Base-by-base conservation (phyloP, 2,113 vertebrate genomes). In the Ranitomeya imitator region DNA sequence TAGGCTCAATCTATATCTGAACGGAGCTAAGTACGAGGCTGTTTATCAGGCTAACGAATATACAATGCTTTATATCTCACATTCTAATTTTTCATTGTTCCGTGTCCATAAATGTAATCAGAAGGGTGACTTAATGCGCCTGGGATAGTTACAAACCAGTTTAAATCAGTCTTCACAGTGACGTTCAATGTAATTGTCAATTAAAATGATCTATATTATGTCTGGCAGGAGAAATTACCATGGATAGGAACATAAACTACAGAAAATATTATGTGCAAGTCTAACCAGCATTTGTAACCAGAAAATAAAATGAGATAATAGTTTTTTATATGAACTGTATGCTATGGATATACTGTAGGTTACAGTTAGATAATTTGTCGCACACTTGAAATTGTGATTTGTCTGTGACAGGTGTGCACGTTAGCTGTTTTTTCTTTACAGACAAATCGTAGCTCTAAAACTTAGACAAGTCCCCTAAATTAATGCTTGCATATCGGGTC, bases 101-200 rank as follows among this genome's bases (percentile, higher is more conserved):
- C 13, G 57, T 31, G 61, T 77, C 37, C 23, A 69, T 85, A 78
- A 67, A 88, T 77, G 21, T 84, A 76, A 88, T 88, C 37, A 88
- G 45, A 61, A 18, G 15, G 51, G 78, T 55, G 65, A 57, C 61
- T n/a, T 77, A 45, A 19, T 60, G 55, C 11, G 3, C 59, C 80
- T 31, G 9, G 45, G 71, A 63, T 69, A 65, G 52, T 77, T 76
- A 63, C 86, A 88, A 37, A 73, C 31, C 15, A 15, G 65, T 23
- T 45, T 55, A 67, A 63, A 86, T 86, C 59, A 61, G 57, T 37
- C 79, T 67, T 84, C 3, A 21, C 45, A 76, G 31, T 84, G 15
- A 63, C 13, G 45, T 83, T 23, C 60, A 78, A 78, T 84, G 18
- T 84, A 23, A 84, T 78, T 54, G 63, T 69, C 63, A 84, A 84